Evolutionary conservation across 2,113 vertebrate genomes (phyloP).

Genomic region (Uria aalge): DNA sequence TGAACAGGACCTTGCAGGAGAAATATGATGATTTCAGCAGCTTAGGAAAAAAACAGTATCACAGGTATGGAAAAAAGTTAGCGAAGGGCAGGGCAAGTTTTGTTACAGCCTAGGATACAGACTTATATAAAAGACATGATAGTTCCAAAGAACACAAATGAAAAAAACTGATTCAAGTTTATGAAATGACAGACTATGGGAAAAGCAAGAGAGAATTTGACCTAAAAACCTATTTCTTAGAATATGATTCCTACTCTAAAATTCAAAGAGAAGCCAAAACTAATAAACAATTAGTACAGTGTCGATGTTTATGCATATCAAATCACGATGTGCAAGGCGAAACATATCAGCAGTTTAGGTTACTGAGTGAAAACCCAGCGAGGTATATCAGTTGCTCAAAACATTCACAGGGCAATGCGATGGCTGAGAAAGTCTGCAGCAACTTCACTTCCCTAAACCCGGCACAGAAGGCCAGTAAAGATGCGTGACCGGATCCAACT

Average conservation of each 20-base stretch:
- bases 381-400: constrained; percentile 29
- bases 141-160: constrained; percentile 64
- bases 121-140: constrained; percentile 40
- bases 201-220: constrained; percentile 63
- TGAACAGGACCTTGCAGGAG: neutral
- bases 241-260: constrained; percentile 30
- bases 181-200: constrained; percentile 54
- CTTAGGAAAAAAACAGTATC: neutral
- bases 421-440: neutral
- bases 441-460: neutral
- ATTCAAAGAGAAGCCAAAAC: constrained; percentile 57
- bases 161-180: constrained; percentile 15
- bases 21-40: neutral
- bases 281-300: constrained; percentile 57
- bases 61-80: constrained; percentile 34
- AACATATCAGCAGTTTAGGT: constrained; percentile 46
- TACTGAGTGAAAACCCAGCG: constrained; percentile 21
- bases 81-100: neutral
- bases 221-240: constrained; percentile 56
- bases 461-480: neutral
- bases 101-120: neutral
- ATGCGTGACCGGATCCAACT: neutral
- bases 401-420: neutral
- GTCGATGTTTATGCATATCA: constrained; percentile 7
- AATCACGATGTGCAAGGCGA: neutral